phyloP scores from a whole-genome alignment of 2,113 vertebrate species.

The Chionodraco myersi region DNA sequence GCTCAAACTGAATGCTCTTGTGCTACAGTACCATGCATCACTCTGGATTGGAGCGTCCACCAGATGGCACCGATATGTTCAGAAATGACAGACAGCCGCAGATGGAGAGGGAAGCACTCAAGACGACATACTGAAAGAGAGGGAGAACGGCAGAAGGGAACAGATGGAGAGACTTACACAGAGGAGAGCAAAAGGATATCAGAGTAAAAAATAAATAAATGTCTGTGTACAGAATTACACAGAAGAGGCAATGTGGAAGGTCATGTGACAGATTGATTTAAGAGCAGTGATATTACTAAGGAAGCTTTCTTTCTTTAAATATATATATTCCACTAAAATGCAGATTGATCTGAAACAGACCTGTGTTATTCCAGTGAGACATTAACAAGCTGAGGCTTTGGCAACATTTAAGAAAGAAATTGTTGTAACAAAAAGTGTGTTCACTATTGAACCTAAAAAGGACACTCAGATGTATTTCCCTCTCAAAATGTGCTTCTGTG shows the following conservation, averaged over 20 bases:
- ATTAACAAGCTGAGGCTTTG: not conserved
- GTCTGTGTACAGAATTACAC: conserved; percentile 1
- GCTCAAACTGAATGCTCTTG: conserved; percentile 30
- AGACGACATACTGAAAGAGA: conserved; percentile 56
- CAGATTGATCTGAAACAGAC: not conserved
- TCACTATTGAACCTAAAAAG: no score
- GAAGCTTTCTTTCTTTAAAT: not conserved
- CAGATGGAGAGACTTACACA: conserved; percentile 57
- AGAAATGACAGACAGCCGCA: conserved; percentile 58
- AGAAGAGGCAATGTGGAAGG: not conserved
- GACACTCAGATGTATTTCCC: no score
- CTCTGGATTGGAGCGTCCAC: conserved; percentile 45
- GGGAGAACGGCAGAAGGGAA: conserved; percentile 42
- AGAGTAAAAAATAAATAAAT: conserved; percentile 32
- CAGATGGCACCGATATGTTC: conserved; percentile 74
- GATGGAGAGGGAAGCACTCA: conserved; percentile 51
- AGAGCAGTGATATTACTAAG: not conserved
- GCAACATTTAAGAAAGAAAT: not conserved
- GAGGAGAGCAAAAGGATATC: conserved; percentile 25
- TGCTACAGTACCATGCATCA: conserved; percentile 50
- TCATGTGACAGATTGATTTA: conserved; percentile 14
- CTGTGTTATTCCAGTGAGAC: not conserved
- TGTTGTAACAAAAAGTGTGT: not conserved
- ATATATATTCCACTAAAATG: no score
- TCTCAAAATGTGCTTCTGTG: no score